These are phyloP conservation scores for Drosophila yooni DNA, from an alignment of 2,888 invertebrate species.

Conservation along the genomic window DNA sequence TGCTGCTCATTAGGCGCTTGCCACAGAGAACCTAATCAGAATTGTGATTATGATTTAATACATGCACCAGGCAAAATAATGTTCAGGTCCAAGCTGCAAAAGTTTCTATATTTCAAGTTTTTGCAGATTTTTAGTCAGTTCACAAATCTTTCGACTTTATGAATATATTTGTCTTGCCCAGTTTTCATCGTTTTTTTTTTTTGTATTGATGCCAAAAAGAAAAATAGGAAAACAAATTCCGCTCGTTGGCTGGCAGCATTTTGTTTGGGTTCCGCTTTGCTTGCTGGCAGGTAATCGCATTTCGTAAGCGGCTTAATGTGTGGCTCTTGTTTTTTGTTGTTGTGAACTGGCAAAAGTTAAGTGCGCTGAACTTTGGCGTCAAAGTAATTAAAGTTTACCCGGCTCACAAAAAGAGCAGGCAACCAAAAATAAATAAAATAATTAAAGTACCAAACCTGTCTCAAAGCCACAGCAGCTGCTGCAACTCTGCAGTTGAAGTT, in stretches of 20 bases:
- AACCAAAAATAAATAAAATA: background rate
- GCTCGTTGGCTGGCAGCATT: slow-evolving; percentile 19
- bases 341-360: slow-evolving; percentile 56
- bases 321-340: background rate
- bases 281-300: slow-evolving; percentile 32
- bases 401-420: slow-evolving; percentile 6
- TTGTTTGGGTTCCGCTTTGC: slow-evolving; percentile 27
- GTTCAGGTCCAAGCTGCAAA: background rate
- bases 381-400: slow-evolving; percentile 72
- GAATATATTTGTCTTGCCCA: slow-evolving; percentile 35
- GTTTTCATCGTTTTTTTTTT: slow-evolving; percentile 21
- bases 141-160: slow-evolving; percentile 48
- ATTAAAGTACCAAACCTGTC: slow-evolving; percentile 45
- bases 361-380: slow-evolving; percentile 62
- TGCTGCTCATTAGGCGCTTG: background rate
- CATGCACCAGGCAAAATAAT: too few relatives aligned
- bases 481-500: background rate
- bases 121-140: slow-evolving; percentile 1
- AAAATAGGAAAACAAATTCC: background rate
- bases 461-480: slow-evolving; percentile 24
- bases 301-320: slow-evolving; percentile 67
- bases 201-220: slow-evolving; percentile 43
- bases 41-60: background rate
- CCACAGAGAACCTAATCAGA: background rate
- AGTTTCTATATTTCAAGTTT: background rate